Conservation (phyloP, 2,797 vertebrate species). For the Enteromius anoplus region DNA sequence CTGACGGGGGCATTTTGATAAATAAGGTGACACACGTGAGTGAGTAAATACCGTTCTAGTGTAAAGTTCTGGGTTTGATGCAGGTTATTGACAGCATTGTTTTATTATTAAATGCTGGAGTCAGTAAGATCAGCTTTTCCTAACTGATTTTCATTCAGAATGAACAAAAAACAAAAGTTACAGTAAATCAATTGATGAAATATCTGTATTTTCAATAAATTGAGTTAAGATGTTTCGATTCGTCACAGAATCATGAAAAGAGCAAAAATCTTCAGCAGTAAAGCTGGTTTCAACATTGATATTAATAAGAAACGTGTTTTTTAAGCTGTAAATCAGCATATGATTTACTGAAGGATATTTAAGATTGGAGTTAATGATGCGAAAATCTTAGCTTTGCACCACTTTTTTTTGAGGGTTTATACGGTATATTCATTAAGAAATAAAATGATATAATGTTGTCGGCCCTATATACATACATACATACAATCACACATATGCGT, state of each 20-base stretch:
- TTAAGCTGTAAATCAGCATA: neutral
- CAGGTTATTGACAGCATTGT: neutral
- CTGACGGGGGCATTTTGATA: neutral
- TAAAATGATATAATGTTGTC: neutral
- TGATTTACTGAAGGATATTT: neutral
- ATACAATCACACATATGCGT: neutral
- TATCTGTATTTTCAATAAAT: neutral
- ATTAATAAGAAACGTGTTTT: neutral
- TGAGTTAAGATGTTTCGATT: neutral
- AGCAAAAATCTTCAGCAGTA: neutral
- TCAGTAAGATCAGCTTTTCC: neutral
- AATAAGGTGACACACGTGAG: neutral
- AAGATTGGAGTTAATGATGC: neutral
- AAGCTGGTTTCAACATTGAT: neutral
- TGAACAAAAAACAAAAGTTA: neutral
- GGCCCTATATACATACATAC: neutral
- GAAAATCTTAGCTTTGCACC: neutral
- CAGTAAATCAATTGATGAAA: neutral
- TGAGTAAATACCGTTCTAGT: neutral
- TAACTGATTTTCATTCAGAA: neutral
- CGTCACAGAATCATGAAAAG: neutral
- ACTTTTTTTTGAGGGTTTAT: neutral
- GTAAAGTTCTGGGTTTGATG: neutral
- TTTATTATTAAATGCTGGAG: no score
- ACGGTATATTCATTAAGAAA: neutral